Percentiles rank a stretch among this genome's conserved stretches.
Evolutionary conservation across 2,888 invertebrate genomes (phyloP).

Genomic region (Hoplodrina blanda): DNA sequence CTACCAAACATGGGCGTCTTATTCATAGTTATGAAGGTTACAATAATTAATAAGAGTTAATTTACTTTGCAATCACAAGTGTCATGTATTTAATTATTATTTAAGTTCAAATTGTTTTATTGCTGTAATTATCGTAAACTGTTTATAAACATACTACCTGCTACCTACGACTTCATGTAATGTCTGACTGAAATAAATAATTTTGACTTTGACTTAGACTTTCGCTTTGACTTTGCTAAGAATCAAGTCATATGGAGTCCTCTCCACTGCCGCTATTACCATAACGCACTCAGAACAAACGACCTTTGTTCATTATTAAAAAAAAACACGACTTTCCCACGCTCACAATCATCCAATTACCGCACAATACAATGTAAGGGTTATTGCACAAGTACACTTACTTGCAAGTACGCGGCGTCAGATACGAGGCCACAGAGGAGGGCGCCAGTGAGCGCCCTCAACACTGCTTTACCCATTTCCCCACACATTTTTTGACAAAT

Average conservation of each 20-base stretch:
- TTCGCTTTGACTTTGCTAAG: too few species aligned
- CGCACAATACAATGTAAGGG: slow-evolving; percentile 17
- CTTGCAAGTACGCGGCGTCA: slow-evolving; percentile 88
- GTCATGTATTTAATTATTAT: background rate
- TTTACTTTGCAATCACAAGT: background rate
- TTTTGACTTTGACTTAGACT: too few species aligned
- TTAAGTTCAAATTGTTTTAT: slow-evolving; percentile 2
- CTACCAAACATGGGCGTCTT: background rate
- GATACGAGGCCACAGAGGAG: slow-evolving; percentile 84
- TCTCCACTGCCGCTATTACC: background rate
- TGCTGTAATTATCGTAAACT: background rate
- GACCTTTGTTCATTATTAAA: slow-evolving; percentile 6
- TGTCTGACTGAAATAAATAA: too few species aligned
- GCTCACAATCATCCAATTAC: slow-evolving; percentile 35
- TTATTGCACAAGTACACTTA: slow-evolving; percentile 62
- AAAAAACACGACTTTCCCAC: slow-evolving; percentile 16
- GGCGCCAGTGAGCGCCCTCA: slow-evolving; percentile 86
- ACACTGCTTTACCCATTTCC: slow-evolving; percentile 88
- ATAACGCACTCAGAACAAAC: slow-evolving; percentile 21
- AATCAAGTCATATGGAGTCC: too few species aligned
- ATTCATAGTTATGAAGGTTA: background rate
- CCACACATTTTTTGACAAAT: slow-evolving; percentile 82
- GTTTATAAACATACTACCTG: background rate
- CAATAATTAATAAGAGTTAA: background rate
- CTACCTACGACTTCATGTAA: too few species aligned